phyloP scores from a whole-genome alignment of 1,140 invertebrate genomes.

The Lasaia peninsularis region DNA sequence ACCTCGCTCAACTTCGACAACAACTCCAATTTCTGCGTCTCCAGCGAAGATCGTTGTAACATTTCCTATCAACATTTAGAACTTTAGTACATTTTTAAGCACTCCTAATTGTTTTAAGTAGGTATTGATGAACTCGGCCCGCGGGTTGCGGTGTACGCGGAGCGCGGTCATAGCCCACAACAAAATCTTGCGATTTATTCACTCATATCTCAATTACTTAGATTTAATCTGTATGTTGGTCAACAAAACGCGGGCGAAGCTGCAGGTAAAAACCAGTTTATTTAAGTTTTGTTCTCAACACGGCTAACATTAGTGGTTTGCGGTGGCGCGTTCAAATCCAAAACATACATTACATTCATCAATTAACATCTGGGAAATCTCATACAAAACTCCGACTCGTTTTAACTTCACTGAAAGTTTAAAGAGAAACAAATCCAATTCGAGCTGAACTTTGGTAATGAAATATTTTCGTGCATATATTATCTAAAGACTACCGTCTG shows the following conservation, averaged over 20 bases:
- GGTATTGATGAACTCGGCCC: too few relatives aligned
- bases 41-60: constrained; percentile 89
- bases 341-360: not conserved
- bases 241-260: too few relatives aligned
- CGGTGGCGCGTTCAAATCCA: too few relatives aligned
- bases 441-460: constrained; percentile 28
- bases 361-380: not conserved
- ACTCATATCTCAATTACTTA: too few relatives aligned
- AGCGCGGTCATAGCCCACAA: too few relatives aligned
- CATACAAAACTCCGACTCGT: not conserved
- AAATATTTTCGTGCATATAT: constrained; percentile 20
- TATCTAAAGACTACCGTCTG: constrained; percentile 16
- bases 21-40: constrained; percentile 95
- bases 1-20: constrained; percentile 93
- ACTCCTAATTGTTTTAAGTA: too few relatives aligned
- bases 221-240: too few relatives aligned
- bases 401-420: not conserved
- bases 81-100: not conserved
- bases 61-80: constrained; percentile 82
- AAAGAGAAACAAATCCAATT: constrained; percentile 8
- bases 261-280: too few relatives aligned
- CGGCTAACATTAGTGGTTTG: too few relatives aligned
- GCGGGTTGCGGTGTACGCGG: too few relatives aligned
- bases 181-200: too few relatives aligned
- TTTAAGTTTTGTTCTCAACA: too few relatives aligned